Conservation (phyloP, 2,888 invertebrate species). For the Bombyx huttoni region DNA sequence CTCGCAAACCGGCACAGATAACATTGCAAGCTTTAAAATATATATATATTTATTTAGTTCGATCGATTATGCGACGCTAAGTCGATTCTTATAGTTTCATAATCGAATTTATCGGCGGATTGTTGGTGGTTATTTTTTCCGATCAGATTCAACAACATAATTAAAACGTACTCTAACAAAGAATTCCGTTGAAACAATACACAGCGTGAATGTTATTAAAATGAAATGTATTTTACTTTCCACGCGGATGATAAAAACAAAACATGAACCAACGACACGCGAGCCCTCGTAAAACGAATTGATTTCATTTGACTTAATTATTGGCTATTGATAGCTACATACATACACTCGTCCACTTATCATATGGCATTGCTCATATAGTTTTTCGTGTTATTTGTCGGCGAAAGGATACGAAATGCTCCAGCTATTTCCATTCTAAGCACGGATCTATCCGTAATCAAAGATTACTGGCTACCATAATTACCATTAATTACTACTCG, state of each 20-base stretch:
- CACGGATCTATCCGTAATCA: slow-evolving; percentile 45
- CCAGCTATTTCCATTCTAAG: slow-evolving; percentile 39
- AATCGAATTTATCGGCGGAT: too few species aligned
- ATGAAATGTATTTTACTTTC: background rate
- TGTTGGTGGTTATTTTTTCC: too few species aligned
- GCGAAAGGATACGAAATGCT: slow-evolving; percentile 36
- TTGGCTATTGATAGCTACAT: slow-evolving; percentile 1
- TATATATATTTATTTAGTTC: too few species aligned
- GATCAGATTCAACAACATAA: too few species aligned
- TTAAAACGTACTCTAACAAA: too few species aligned
- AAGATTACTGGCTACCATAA: slow-evolving; percentile 50
- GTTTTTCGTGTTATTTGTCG: slow-evolving; percentile 25
- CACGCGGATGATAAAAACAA: background rate
- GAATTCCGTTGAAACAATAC: too few species aligned
- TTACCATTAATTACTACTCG: slow-evolving; percentile 61
- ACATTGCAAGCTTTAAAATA: too few species aligned
- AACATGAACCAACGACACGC: background rate
- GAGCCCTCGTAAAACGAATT: background rate
- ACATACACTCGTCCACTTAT: slow-evolving; percentile 3
- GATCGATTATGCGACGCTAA: too few species aligned
- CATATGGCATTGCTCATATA: slow-evolving; percentile 16
- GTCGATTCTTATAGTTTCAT: too few species aligned
- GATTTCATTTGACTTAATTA: slow-evolving; percentile 2
- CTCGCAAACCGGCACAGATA: background rate
- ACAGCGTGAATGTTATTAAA: too few species aligned